phyloP scores from a whole-genome alignment of 2,888 invertebrate species.

The Agrypnus murinus region DNA sequence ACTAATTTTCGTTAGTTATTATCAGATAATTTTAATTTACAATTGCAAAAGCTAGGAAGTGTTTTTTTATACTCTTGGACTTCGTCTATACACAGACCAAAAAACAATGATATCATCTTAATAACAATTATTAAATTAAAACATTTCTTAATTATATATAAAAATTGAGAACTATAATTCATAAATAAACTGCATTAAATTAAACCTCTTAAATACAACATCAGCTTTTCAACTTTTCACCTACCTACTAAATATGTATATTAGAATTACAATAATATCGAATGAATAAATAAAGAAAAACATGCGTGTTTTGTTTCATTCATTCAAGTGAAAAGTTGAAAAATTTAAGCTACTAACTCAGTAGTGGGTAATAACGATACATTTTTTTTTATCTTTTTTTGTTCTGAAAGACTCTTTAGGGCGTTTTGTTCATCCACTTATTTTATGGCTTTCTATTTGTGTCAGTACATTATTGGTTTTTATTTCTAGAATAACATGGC shows the following conservation, averaged over 20 bases:
- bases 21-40: constrained; percentile 53
- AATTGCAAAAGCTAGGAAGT: constrained; percentile 53
- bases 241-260: too few relatives aligned
- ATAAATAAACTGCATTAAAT: not conserved
- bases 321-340: constrained; percentile 15
- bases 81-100: constrained; percentile 43
- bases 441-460: constrained; percentile 42
- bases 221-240: too few relatives aligned
- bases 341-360: constrained; percentile 7
- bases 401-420: constrained; percentile 4
- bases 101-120: constrained; percentile 41
- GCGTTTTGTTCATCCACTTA: constrained; percentile 16
- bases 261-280: too few relatives aligned
- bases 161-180: too few relatives aligned
- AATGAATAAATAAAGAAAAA: too few relatives aligned
- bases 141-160: not conserved
- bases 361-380: constrained; percentile 31
- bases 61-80: constrained; percentile 45
- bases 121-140: constrained; percentile 5
- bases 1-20: constrained; percentile 48
- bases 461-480: constrained; percentile 41
- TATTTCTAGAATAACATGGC: constrained; percentile 32
- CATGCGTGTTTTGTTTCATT: too few relatives aligned
- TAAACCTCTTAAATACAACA: too few relatives aligned
- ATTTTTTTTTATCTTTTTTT: constrained; percentile 3